These are phyloP conservation scores for Cataglyphis cursor DNA, from an alignment of 2,888 invertebrate genomes.

Conservation along the genomic window DNA sequence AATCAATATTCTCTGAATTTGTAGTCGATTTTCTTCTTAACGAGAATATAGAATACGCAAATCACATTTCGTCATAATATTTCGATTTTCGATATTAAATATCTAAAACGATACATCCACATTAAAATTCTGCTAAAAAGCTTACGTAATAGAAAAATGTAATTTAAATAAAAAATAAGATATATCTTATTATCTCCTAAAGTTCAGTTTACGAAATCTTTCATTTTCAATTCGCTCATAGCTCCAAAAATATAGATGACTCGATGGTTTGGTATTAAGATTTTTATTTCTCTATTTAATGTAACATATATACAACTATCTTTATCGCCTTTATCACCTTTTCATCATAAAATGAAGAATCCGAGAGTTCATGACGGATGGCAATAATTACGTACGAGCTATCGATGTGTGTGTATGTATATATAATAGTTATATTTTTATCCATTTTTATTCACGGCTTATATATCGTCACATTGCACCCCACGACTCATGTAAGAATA, in stretches of 20 bases:
- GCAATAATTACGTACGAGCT: conserved; percentile 23
- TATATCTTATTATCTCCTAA: not conserved
- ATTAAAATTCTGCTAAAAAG: not conserved
- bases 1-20: not conserved
- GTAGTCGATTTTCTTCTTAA: not conserved
- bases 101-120: not conserved
- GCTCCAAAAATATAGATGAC: not conserved
- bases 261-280: conserved; percentile 14
- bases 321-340: conserved; percentile 36
- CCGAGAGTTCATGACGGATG: conserved; percentile 21
- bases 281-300: conserved; percentile 7
- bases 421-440: conserved; percentile 41
- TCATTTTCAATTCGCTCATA: conserved; percentile 4
- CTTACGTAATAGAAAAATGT: not conserved
- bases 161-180: not conserved
- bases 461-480: conserved; percentile 35
- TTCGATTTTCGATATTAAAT: not conserved
- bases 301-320: conserved; percentile 22
- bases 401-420: not conserved
- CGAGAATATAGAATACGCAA: not conserved
- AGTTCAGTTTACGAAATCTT: not conserved
- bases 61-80: not conserved
- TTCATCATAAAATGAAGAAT: conserved; percentile 43
- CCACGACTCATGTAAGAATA: conserved; percentile 58
- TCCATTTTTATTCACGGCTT: conserved; percentile 47